Evolutionary conservation across 2,888 invertebrate genomes (phyloP), one percentile per base, ranked within the genome.

Genomic region (Agriopis aurantiaria): DNA sequence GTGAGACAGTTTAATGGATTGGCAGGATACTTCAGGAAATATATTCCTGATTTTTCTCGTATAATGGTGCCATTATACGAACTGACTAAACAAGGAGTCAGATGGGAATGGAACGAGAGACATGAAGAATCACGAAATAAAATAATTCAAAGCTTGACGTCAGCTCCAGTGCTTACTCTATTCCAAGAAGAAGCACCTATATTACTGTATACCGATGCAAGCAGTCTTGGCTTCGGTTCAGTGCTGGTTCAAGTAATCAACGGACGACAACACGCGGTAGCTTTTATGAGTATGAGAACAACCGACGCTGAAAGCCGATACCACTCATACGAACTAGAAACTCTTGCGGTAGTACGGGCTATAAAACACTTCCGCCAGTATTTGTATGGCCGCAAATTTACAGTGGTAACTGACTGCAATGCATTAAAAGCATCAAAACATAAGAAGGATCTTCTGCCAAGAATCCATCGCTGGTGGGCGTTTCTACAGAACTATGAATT

Each of bases 381-480:
- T 49, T 66, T 83, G 0, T 78, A 79, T 48, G 69, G 64, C 5
- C 40, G 76, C 53, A 57, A 62, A 33, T 52, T 72, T 58, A 57
- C 62, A 48, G 33, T 33, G 17, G 17, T 73, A 46, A 61, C 79
- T 0, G 80, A 82, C 41, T 85, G 82, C 56, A 84, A 84, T 41
- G 78, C 82, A 0, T 48, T 84, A 0, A 83, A 82, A 68, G 80
- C 85, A 0, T 83, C 83, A 0, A 76, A 77, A 46, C 76, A 80
- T n/a, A 82, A 84, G n/a, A n/a, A n/a, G n/a, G n/a, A n/a, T n/a
- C n/a, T n/a, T n/a, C n/a, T n/a, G n/a, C n/a, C n/a, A n/a, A n/a
- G 83, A 0, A 72, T 85, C 3, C 77, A 81, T 59, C 48, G 83
- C 0, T 84, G 83, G 83, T 85, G 82, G 82, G 74, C 81, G 0